phyloP scores from a whole-genome alignment of 2,113 vertebrate species.

The Ceratotherium simum region DNA sequence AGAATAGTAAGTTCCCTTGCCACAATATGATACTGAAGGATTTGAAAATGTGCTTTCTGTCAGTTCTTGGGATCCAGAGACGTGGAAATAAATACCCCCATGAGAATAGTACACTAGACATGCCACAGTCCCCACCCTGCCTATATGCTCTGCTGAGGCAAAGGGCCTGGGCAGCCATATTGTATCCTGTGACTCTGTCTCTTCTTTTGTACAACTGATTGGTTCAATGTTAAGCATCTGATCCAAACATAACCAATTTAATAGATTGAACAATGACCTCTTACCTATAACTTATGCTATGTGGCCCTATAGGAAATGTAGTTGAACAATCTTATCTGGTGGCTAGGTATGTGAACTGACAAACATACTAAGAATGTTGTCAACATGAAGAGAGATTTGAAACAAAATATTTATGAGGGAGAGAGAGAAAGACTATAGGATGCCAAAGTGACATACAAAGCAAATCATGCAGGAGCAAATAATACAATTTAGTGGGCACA shows the following conservation, averaged over 20 bases:
- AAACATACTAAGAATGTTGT: background rate
- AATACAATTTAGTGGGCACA: background rate
- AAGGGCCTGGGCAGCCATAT: rapidly evolving
- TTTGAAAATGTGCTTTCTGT: background rate
- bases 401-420: background rate
- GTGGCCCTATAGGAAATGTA: background rate
- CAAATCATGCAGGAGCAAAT: background rate
- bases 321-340: background rate
- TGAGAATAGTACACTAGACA: background rate
- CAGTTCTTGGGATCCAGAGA: background rate
- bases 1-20: background rate
- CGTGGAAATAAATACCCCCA: background rate
- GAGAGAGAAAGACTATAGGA: background rate
- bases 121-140: rapidly evolving
- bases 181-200: background rate
- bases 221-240: background rate
- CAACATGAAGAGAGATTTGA: background rate
- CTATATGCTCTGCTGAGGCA: background rate
- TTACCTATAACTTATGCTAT: background rate
- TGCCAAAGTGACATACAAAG: background rate
- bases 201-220: background rate
- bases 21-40: background rate
- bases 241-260: background rate
- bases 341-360: background rate
- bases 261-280: background rate